Evolutionary conservation across 2,888 invertebrate genomes (phyloP).

Genomic region (Diploptera punctata): DNA sequence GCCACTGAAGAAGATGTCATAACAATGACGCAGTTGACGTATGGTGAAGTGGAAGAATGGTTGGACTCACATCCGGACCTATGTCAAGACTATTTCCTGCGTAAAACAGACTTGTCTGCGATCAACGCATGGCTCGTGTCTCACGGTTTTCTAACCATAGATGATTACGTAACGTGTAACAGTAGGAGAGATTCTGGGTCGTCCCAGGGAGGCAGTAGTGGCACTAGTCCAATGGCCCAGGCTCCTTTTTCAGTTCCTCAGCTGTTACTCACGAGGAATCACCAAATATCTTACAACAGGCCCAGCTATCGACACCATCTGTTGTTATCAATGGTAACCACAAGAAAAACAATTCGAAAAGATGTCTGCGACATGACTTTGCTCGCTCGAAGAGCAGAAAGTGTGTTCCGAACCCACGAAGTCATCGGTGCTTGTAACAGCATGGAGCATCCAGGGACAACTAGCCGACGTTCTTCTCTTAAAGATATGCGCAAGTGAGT

Average conservation of each 20-base stretch:
- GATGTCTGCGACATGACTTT: slow-evolving; percentile 58
- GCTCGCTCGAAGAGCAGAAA: slow-evolving; percentile 57
- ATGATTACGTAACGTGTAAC: slow-evolving; percentile 49
- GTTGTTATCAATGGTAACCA: slow-evolving; percentile 38
- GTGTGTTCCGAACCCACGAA: slow-evolving; percentile 56
- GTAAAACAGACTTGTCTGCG: slow-evolving; percentile 56
- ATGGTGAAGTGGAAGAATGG: slow-evolving; percentile 57
- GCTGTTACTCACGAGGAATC: background rate
- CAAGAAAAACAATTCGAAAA: slow-evolving; percentile 55
- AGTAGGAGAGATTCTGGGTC: slow-evolving; percentile 38
- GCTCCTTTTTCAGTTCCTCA: background rate
- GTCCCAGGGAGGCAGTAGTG: slow-evolving; percentile 31
- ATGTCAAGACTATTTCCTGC: slow-evolving; percentile 57
- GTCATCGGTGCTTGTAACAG: slow-evolving; percentile 42
- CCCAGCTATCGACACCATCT: background rate
- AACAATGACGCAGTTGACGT: slow-evolving; percentile 47
- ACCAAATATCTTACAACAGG: too few relatives aligned
- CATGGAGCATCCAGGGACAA: slow-evolving; percentile 33
- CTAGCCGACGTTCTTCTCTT: slow-evolving; percentile 55
- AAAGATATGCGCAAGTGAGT: slow-evolving; percentile 59
- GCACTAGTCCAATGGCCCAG: slow-evolving; percentile 21
- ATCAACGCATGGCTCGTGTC: slow-evolving; percentile 58
- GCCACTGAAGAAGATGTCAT: too few relatives aligned
- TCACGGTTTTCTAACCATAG: slow-evolving; percentile 55
- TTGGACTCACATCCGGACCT: slow-evolving; percentile 56